These are phyloP conservation scores for Zaprionus gabonicus DNA, from an alignment of 1,140 invertebrate genomes.

Conservation along the genomic window DNA sequence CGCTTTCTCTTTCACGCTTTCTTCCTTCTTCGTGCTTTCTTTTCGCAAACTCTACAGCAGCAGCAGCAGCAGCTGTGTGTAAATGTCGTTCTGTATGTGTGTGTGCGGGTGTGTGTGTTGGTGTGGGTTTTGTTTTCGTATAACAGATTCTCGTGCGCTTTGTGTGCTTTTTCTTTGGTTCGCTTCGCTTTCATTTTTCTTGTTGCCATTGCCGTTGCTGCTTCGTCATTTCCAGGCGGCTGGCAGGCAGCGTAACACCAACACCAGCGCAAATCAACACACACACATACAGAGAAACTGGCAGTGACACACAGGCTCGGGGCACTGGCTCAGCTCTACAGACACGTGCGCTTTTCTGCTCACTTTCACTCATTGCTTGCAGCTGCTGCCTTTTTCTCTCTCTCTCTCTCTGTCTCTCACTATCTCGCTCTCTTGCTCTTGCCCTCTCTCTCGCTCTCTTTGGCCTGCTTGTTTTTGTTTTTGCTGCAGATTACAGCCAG, in stretches of 20 bases:
- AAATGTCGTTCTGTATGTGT: constrained; percentile 8
- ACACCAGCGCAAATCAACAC: constrained; percentile 8
- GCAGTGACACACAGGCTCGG: constrained; percentile 35
- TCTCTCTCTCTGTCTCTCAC: constrained; percentile 22
- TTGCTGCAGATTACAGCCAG: constrained; percentile 50
- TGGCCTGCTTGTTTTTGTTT: constrained; percentile 41
- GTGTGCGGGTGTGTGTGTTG: constrained; percentile 12
- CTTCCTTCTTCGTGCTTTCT: neutral
- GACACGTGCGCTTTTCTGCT: constrained; percentile 81
- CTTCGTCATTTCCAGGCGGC: constrained; percentile 67
- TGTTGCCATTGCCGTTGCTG: constrained; percentile 58
- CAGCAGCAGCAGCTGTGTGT: constrained; percentile 21
- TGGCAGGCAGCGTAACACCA: constrained; percentile 45
- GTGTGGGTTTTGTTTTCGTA: constrained; percentile 57
- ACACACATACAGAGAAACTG: constrained; percentile 2
- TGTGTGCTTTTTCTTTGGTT: constrained; percentile 66
- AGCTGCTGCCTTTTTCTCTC: constrained; percentile 62
- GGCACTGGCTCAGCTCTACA: constrained; percentile 39
- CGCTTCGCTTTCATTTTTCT: constrained; percentile 74
- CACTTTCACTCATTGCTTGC: constrained; percentile 79
- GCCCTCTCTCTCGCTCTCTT: constrained; percentile 8
- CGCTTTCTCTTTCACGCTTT: constrained; percentile 28
- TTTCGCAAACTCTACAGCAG: constrained; percentile 26
- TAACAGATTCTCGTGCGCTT: constrained; percentile 69
- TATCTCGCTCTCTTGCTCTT: neutral